Evolutionary conservation across 2,888 invertebrate species (phyloP), one percentile per base, ranked within the genome.

Genomic region (Lasioglossum villosulum): DNA sequence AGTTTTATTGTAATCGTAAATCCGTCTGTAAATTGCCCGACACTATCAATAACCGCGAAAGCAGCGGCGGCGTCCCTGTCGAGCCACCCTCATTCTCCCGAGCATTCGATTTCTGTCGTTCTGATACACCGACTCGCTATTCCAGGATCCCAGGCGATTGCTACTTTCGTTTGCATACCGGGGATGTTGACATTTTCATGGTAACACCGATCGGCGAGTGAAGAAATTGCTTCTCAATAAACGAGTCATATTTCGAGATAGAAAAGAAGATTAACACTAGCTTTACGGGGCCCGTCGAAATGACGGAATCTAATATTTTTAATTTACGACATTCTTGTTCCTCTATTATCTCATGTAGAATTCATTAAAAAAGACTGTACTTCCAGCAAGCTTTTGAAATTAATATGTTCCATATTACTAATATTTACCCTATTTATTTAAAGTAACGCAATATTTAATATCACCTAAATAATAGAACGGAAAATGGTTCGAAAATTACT

Each of bases 1-100:
- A 94, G 94, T 94, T 94, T 94, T 94, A 94, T 94, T 94, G 94
- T 94, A 93, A 93, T 94, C 94, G 93, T 94, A 94, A 94, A 94
- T 94, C 94, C 93, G 92, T 93, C 93, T 93, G 94, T 93, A 94
- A 94, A 94, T 94, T 94, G 93, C 90, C 86, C 90, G 87, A 81
- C 90, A 91, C 93, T 94, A 94, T 94, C 94, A 93, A 94, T 94
- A 94, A 94, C 93, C 89, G 90, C 89, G 87, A 68, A 83, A 90
- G 86, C 86, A 86, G 82, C 86, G n/a, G 86, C 87, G 75, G 72
- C 68, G 52, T 78, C 23, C 75, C 39, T 37, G 63, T 59, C 78
- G 73, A 71, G 45, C 76, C 77, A 37, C 39, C 56, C 12, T 79
- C n/a, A 56, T 73, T 75, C 80, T 52, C 39, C 78, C 73, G 71